Percentiles rank a stretch among this genome's conserved stretches.
Conservation (phyloP, 2,888 invertebrate species). For the Cryptus armator region DNA sequence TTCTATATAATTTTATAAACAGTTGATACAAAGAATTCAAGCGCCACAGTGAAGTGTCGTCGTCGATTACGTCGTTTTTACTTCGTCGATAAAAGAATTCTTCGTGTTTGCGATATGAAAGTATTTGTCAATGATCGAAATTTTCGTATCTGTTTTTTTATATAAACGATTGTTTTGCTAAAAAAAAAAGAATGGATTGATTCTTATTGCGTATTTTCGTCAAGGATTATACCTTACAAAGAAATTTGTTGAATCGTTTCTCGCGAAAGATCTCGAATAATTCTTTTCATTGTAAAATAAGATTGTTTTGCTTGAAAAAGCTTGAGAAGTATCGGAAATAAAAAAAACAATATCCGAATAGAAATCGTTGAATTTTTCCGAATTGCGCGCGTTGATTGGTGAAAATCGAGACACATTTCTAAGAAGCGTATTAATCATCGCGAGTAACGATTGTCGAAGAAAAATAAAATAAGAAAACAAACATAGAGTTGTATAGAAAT, state of each 20-base stretch:
- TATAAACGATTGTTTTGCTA: background rate
- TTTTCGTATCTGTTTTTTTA: background rate
- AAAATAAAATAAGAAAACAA: conserved; percentile 8
- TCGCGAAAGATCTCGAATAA: too few species aligned
- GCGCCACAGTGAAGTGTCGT: background rate
- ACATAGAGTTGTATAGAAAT: conserved; percentile 40
- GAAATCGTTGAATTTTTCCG: too few species aligned
- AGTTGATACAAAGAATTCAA: background rate
- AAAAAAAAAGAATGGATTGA: background rate
- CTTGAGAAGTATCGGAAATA: too few species aligned
- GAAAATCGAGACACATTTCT: too few species aligned
- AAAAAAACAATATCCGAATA: too few species aligned
- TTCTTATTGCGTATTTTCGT: too few species aligned
- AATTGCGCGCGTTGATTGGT: too few species aligned
- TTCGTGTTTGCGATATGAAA: background rate
- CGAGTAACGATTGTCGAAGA: background rate
- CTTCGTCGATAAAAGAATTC: background rate
- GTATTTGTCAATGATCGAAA: background rate
- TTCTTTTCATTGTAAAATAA: too few species aligned
- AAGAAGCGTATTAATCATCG: background rate
- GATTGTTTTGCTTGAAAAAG: too few species aligned
- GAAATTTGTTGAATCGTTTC: too few species aligned
- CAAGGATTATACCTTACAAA: too few species aligned
- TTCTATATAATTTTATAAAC: background rate
- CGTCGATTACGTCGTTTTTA: background rate